Conservation (phyloP, 2,113 vertebrate species). For the Daboia siamensis region DNA sequence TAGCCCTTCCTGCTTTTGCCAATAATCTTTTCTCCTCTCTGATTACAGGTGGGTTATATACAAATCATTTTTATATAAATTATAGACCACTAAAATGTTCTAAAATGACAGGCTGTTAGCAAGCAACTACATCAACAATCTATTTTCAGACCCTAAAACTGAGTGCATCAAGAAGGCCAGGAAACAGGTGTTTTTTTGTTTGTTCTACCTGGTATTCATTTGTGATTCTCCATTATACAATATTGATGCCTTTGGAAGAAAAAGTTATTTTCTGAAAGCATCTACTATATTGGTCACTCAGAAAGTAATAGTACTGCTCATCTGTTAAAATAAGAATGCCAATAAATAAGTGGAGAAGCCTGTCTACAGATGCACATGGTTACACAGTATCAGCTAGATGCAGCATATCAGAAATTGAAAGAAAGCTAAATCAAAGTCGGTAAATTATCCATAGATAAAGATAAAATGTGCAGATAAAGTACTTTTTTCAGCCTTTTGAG, state of each 20-base stretch:
- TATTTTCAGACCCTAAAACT: slow-evolving; percentile 16
- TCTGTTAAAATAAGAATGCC: background rate
- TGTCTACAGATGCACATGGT: background rate
- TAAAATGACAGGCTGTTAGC: slow-evolving; percentile 17
- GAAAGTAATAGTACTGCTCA: background rate
- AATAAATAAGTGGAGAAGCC: background rate
- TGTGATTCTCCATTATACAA: background rate
- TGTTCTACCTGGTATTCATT: slow-evolving; percentile 18
- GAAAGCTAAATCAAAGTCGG: slow-evolving; percentile 2
- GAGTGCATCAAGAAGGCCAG: background rate
- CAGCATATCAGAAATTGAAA: background rate
- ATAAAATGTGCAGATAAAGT: background rate
- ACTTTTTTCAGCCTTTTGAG: background rate
- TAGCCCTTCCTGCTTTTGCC: slow-evolving; percentile 3
- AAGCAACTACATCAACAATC: background rate
- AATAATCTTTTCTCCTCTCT: background rate
- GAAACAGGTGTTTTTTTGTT: background rate
- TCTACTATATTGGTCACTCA: background rate
- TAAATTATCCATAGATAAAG: background rate
- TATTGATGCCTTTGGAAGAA: slow-evolving; percentile 2
- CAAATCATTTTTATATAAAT: slow-evolving; percentile 35
- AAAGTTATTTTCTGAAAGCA: background rate
- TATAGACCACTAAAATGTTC: slow-evolving; percentile 19
- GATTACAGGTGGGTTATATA: slow-evolving; percentile 20
- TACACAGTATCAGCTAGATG: background rate